Conservation (phyloP, 2,797 vertebrate species). For the Helostoma temminkii region DNA sequence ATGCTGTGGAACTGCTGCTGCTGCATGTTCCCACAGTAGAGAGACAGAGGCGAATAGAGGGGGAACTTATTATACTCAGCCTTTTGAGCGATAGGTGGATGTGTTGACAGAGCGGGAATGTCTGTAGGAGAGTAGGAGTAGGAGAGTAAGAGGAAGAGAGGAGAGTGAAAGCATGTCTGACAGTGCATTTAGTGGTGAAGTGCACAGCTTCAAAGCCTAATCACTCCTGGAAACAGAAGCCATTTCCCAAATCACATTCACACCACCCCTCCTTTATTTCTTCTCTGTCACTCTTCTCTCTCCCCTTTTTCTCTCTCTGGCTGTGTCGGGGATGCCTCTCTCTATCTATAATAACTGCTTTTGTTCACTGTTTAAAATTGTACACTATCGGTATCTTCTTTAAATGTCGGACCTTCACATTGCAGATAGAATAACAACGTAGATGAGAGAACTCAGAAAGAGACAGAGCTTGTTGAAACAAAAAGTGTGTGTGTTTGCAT, state of each 20-base stretch:
- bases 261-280: slow-evolving; percentile 37
- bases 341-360: slow-evolving; percentile 44
- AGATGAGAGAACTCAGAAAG: slow-evolving; percentile 36
- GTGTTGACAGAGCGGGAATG: slow-evolving; percentile 69
- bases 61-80: slow-evolving; percentile 79
- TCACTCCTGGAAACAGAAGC: slow-evolving; percentile 78
- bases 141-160: slow-evolving; percentile 43
- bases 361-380: slow-evolving; percentile 70
- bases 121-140: slow-evolving; percentile 57
- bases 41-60: slow-evolving; percentile 47
- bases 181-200: slow-evolving; percentile 72
- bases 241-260: slow-evolving; percentile 77
- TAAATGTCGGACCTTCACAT: slow-evolving; percentile 47
- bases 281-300: slow-evolving; percentile 42
- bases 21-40: slow-evolving; percentile 62
- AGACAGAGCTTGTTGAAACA: slow-evolving; percentile 31
- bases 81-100: slow-evolving; percentile 64
- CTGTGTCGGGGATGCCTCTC: slow-evolving; percentile 25
- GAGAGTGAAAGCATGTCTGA: slow-evolving; percentile 59
- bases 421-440: slow-evolving; percentile 16
- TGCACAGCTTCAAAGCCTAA: slow-evolving; percentile 77
- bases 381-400: slow-evolving; percentile 42
- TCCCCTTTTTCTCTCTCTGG: slow-evolving; percentile 35
- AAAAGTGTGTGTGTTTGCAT: slow-evolving; percentile 11
- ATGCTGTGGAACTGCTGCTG: slow-evolving; percentile 64